Base-by-base conservation (phyloP, 2,113 vertebrate genomes). In the Aldabrachelys gigantea region DNA sequence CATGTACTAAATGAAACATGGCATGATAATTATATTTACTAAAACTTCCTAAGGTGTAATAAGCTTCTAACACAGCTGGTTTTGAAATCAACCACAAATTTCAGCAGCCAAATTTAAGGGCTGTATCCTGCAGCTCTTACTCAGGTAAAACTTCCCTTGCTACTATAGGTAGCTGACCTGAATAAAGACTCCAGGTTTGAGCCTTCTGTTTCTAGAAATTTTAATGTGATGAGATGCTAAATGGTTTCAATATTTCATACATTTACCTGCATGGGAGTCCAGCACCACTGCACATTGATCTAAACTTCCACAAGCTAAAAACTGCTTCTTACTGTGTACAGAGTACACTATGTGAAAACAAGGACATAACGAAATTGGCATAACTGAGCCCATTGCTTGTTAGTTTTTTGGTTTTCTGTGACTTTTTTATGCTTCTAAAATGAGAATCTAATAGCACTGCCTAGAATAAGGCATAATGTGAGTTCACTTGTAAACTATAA, bases 191-290 rank as follows among this genome's bases (percentile, higher is more conserved):
- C 94, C 88, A 86, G 92, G 85, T 92, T 89, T 90, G 84, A 95
- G 96, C 93, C 91, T 80, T 91, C 47, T 92, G 84, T 95, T 96
- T 97, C 96, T 95, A 97, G 97, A 97, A 97, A 92, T 90, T 92
- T 94, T 80, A 95, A 96, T 95, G 94, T 95, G 65, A 24, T 93
- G 88, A 96, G 95, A 95, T 96, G 97, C 96, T 96, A 97, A 96
- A 97, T 97, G 96, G 96, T 95, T 97, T 95, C 93, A 93, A 69
- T 89, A 94, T 92, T 94, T 83, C 96, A 92, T 92, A 87, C 59
- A 95, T 91, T 88, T 96, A 93, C 82, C 96, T 96, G 91, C 90
- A 95, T 93, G 95, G 96, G 96, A 95, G 96, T 96, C 94, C 89
- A 93, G 88, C 10, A 92, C 85, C 2, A 92, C 8, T 96, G 89